These are phyloP conservation scores for Zygaena filipendulae DNA, from an alignment of 2,888 invertebrate species.

Conservation along the genomic window DNA sequence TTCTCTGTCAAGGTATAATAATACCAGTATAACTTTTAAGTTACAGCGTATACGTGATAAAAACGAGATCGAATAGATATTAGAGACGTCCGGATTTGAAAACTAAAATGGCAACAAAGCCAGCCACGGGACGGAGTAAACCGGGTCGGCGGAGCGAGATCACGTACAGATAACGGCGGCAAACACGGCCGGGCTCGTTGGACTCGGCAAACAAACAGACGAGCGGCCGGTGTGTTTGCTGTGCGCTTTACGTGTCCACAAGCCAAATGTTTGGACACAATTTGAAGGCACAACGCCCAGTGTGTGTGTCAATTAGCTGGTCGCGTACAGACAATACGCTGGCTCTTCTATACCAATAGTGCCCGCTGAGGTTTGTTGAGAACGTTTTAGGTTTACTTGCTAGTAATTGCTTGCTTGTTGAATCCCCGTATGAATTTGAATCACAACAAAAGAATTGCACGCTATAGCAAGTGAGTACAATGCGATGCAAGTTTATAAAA, in stretches of 20 bases:
- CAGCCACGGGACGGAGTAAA: slow-evolving; percentile 18
- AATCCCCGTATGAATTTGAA: no score
- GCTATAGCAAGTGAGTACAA: slow-evolving; percentile 6
- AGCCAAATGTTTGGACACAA: slow-evolving; percentile 56
- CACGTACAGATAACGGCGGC: slow-evolving; percentile 38
- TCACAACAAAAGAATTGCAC: no score
- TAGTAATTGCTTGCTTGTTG: no score
- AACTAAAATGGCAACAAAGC: slow-evolving; percentile 27
- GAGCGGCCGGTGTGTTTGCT: slow-evolving; percentile 37
- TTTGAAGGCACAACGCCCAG: slow-evolving; percentile 55
- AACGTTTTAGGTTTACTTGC: no score
- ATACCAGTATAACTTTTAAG: no score
- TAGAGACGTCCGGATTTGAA: slow-evolving; percentile 28
- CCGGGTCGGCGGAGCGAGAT: slow-evolving; percentile 28
- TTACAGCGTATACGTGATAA: no score
- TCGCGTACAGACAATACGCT: slow-evolving; percentile 5
- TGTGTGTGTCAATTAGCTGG: slow-evolving; percentile 36
- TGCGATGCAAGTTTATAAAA: no score
- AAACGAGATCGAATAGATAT: no score
- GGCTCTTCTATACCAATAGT: no score
- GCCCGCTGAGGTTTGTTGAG: no score
- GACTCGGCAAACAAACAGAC: slow-evolving; percentile 43
- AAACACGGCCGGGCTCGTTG: slow-evolving; percentile 40
- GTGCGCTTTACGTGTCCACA: slow-evolving; percentile 39
- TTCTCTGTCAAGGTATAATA: no score